Base-by-base conservation (phyloP, 2,888 invertebrate species). In the Lepidonotus clava region DNA sequence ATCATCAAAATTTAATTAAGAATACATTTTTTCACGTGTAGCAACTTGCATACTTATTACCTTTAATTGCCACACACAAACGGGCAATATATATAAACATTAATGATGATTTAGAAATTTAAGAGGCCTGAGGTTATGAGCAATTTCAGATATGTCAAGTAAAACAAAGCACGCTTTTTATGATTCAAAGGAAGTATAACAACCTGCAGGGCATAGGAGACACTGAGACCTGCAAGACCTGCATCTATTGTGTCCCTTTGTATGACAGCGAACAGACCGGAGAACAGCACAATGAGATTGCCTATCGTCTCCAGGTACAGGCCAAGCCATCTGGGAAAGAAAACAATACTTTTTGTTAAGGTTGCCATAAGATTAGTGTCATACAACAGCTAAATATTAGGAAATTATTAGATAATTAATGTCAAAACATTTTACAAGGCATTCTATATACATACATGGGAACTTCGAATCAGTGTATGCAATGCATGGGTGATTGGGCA, bases 191-290 rank as follows among this genome's bases (percentile, higher is more conserved):
- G 53, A 53, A 53, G 53, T n/a, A 5, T 53, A n/a, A 2, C 1
- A 61, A 90, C 90, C 87, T 90, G 90, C 2, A 90, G 86, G 34
- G 90, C 89, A 76, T 87, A 90, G 11, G 90, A 87, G 11, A 90
- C 77, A 5, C 89, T 88, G n/a, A 90, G 86, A 1, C 90, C 90
- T 5, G 88, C 88, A n/a, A 89, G 76, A n/a, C 90, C 88, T 4
- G 89, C 84, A 41, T 86, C 85, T 5, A 89, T 67, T 11, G 56
- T 84, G 51, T 88, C 88, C 28, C 87, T 61, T 40, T 87, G 83
- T 2, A 86, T 66, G n/a, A 89, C 88, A 11, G 89, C 88, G 83
- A 90, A 88, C 2, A 90, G 21, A 14, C 88, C 90, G 0, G 90
- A 86, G 83, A 89, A 89, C 32, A 90, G 88, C 18, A 90, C 88